Base-by-base conservation (phyloP, 2,888 invertebrate genomes). In the Panorpa germanica region DNA sequence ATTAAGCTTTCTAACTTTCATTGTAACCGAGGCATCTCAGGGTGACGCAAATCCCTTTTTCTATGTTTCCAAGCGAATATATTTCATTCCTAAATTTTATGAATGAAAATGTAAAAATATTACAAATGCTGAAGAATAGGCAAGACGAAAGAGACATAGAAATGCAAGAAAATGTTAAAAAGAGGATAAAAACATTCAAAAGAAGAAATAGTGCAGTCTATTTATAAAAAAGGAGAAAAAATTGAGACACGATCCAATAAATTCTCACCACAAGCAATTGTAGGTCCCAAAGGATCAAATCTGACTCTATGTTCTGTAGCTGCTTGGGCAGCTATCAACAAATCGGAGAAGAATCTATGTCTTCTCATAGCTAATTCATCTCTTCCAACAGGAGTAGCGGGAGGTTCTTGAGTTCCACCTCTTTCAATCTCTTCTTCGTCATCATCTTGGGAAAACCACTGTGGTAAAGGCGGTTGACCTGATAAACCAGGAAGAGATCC, bases 341-440 rank as follows among this genome's bases (percentile, higher is more conserved):
- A 61, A 46, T 80, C 80, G 31, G 77, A 73, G 53, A 78, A 78
- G 52, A 80, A 72, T 42, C 78, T 62, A 50, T 78, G 78, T 33
- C 78, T 62, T 37, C 75, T 63, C 41, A 80, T 52, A 37, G 78
- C 80, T 41, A 80, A 54, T 47, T 80, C 78, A 51, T 80, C 80
- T 34, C 73, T 66, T 31, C 77, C 78, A 25, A 80, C 70, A 10
- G 76, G 80, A 34, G 76, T 78, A 32, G 73, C 77, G 26, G 77
- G 77, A 39, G 50, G 63, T 51, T 51, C 60, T 48, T 45, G 48
- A 46, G 34, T 48, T 38, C 52, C 52, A 50, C 37, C 37, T 19
- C 24, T 27, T 36, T 37, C 37, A 17, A n/a, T n/a, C n/a, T n/a
- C n/a, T n/a, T n/a, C n/a, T n/a, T n/a, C n/a, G n/a, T n/a, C n/a